Conservation (phyloP, 37 sponge, comb jelly and placozoan species). For the Spongia lamella region DNA sequence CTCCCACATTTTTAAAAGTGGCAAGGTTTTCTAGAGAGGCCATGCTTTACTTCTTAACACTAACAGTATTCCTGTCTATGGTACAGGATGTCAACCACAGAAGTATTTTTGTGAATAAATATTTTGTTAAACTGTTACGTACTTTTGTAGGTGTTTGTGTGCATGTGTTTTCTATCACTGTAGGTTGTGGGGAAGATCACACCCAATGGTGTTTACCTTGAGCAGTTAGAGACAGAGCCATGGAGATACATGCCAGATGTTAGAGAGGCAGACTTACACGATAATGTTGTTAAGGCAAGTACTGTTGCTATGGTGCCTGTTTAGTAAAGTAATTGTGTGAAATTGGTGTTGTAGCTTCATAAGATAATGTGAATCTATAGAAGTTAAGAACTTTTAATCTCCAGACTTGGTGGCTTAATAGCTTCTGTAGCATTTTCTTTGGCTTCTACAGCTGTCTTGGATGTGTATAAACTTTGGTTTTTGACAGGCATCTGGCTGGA, state of each 20-base stretch:
- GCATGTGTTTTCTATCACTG: not conserved
- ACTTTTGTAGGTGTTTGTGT: not conserved
- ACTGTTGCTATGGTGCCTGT: not conserved
- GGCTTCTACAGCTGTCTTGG: no score
- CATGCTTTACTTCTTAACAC: no score
- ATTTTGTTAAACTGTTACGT: not conserved
- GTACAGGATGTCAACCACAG: constrained; percentile 3
- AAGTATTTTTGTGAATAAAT: not conserved
- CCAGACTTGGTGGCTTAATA: no score
- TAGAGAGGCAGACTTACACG: constrained; percentile 13
- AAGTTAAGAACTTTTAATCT: no score
- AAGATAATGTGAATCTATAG: no score
- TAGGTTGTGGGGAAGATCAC: constrained; percentile 59
- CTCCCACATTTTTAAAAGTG: no score
- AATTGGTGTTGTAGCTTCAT: not conserved
- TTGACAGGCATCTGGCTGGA: no score
- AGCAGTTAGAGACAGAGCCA: constrained; percentile 50
- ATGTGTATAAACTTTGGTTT: no score
- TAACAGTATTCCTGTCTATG: no score
- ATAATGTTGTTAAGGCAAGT: constrained; percentile 28
- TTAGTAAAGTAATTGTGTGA: not conserved
- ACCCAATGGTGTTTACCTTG: constrained; percentile 46
- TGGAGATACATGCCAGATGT: constrained; percentile 47
- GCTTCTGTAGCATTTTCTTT: no score
- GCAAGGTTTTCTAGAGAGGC: no score